phyloP scores from a whole-genome alignment of 2,113 vertebrate genomes.

The Cichladusa arquata region DNA sequence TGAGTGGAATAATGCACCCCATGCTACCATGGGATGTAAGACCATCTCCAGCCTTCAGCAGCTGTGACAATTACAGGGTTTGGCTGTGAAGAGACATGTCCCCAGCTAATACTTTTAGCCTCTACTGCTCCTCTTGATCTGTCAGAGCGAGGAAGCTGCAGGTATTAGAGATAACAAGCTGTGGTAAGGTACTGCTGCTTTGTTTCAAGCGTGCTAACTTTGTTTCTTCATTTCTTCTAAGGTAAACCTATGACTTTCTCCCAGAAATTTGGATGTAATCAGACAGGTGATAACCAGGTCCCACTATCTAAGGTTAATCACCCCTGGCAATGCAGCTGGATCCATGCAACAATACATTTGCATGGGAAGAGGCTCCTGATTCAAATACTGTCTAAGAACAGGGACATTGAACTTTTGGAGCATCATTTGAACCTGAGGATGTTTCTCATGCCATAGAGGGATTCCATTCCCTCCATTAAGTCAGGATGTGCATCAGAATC shows the following conservation, averaged over 20 bases:
- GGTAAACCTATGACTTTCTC: neutral
- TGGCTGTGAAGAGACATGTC: neutral
- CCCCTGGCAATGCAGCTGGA: neutral
- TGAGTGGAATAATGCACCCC: neutral
- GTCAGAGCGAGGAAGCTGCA: neutral
- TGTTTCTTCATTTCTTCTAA: neutral
- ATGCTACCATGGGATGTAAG: neutral
- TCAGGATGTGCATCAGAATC: neutral
- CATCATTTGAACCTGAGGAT: neutral
- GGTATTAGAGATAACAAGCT: neutral
- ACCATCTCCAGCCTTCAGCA: neutral
- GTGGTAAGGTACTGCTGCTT: neutral
- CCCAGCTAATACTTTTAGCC: conserved; percentile 8
- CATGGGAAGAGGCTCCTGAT: neutral
- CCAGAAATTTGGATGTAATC: neutral
- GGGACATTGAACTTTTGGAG: neutral
- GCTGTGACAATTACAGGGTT: conserved; percentile 1
- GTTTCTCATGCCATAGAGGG: neutral
- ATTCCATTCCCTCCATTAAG: neutral
- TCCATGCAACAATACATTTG: neutral
- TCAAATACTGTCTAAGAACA: neutral
- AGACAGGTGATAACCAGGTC: neutral
- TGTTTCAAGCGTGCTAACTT: neutral
- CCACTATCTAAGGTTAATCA: neutral
- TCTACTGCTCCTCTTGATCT: neutral